Conservation (phyloP, 2,797 vertebrate species). For the Anabas testudineus region DNA sequence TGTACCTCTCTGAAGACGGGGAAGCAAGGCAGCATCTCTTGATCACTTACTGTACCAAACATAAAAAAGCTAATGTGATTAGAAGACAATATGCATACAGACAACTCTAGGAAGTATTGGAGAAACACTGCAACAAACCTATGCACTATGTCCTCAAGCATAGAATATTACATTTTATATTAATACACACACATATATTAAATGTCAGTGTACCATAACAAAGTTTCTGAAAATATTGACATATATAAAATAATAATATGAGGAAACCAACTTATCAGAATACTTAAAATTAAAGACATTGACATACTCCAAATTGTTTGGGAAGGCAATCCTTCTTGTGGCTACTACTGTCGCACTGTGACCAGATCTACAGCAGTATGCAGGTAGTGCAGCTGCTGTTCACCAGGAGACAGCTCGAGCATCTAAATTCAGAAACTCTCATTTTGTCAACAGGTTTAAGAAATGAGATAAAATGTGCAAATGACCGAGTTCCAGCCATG, state of each 20-base stretch:
- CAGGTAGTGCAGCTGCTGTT: too few relatives aligned
- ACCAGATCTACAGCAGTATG: neutral
- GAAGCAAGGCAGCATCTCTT: constrained; percentile 31
- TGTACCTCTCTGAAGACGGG: constrained; percentile 10
- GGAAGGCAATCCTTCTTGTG: neutral
- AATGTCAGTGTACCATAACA: neutral
- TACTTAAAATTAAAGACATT: neutral
- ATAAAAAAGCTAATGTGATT: constrained; percentile 35
- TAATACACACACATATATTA: constrained; percentile 1
- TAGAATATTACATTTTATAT: neutral
- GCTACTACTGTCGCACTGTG: neutral
- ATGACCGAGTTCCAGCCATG: constrained; percentile 8
- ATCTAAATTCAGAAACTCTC: too few relatives aligned
- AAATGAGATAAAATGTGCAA: constrained; percentile 7
- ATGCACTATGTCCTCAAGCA: neutral
- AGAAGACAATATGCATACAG: constrained; percentile 6
- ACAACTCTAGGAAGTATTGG: neutral
- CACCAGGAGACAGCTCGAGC: too few relatives aligned
- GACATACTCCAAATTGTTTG: neutral
- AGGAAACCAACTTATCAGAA: neutral
- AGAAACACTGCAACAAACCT: constrained; percentile 3
- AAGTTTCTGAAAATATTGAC: neutral
- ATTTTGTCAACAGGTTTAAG: too few relatives aligned
- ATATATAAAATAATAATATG: neutral
- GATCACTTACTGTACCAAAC: constrained; percentile 44